Conservation (phyloP, 2,888 invertebrate species). For the Rotaria macrura region DNA sequence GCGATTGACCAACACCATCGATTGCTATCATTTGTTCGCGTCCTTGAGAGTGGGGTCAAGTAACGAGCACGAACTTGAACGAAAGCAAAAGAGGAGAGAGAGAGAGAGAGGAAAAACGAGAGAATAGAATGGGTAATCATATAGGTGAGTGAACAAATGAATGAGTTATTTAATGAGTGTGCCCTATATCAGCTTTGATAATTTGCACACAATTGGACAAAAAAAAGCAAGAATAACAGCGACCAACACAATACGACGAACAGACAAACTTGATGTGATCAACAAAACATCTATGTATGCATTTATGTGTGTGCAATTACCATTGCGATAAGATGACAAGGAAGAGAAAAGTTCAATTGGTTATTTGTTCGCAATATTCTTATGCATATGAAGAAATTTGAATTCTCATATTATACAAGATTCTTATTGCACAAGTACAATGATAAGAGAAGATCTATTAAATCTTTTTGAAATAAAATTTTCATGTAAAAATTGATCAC, state of each 20-base stretch:
- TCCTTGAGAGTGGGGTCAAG: slow-evolving; percentile 8
- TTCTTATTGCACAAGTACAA: no score
- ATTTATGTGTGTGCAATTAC: background rate
- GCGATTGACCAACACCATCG: slow-evolving; percentile 3
- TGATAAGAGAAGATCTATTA: background rate
- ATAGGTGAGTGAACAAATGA: background rate
- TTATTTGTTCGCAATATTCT: background rate
- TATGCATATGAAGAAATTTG: background rate
- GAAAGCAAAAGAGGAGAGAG: background rate
- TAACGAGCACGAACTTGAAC: background rate
- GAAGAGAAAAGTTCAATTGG: background rate
- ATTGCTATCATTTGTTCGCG: background rate
- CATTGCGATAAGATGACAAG: background rate
- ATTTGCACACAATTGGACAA: background rate
- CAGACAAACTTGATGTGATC: background rate
- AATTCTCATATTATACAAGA: background rate
- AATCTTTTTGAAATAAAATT: background rate
- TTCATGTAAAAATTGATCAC: background rate
- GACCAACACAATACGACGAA: no score
- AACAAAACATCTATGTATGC: background rate
- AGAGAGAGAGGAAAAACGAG: no score
- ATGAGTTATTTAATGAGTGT: slow-evolving; percentile 14
- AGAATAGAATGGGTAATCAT: background rate
- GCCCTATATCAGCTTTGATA: background rate
- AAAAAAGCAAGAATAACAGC: background rate